A percentile compares a stretch with the other conserved stretches of the same genome.
Conservation (phyloP, 2,113 vertebrate genomes). For the Syngnathus scovelli region DNA sequence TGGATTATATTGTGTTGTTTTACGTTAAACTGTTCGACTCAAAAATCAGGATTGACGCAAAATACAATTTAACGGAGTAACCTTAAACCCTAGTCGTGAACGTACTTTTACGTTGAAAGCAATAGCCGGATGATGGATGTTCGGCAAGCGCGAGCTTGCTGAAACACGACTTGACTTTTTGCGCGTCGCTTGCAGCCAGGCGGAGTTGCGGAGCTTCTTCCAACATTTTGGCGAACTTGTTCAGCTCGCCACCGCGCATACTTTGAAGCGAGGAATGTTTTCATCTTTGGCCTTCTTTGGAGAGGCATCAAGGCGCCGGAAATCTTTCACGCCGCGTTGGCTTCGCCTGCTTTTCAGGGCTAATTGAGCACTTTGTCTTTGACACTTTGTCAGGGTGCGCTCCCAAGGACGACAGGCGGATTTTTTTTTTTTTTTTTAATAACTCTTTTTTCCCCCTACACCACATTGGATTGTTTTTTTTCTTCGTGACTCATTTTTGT, state of each 20-base stretch:
- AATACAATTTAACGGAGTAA: background rate
- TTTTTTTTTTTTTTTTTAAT: slow-evolving; percentile 1
- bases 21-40: background rate
- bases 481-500: background rate
- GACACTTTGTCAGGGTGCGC: background rate
- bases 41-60: background rate
- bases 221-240: slow-evolving; percentile 48
- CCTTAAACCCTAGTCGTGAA: background rate
- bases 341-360: slow-evolving; percentile 17
- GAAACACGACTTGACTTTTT: slow-evolving; percentile 18
- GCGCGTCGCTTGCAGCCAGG: slow-evolving; percentile 45
- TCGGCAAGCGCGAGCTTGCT: background rate
- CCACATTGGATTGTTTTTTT: background rate
- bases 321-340: slow-evolving; percentile 9
- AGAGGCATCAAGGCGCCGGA: slow-evolving; percentile 33
- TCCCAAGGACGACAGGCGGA: slow-evolving; percentile 17
- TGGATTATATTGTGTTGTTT: background rate
- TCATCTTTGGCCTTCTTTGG: background rate
- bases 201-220: slow-evolving; percentile 45
- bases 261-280: slow-evolving; percentile 21
- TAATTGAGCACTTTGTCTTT: background rate
- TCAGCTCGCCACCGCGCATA: slow-evolving; percentile 35
- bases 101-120: slow-evolving; percentile 2
- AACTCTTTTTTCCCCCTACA: background rate
- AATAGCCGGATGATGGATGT: fast-evolving